Conservation (phyloP, 2,888 invertebrate species). For the Capitulum mitella region DNA sequence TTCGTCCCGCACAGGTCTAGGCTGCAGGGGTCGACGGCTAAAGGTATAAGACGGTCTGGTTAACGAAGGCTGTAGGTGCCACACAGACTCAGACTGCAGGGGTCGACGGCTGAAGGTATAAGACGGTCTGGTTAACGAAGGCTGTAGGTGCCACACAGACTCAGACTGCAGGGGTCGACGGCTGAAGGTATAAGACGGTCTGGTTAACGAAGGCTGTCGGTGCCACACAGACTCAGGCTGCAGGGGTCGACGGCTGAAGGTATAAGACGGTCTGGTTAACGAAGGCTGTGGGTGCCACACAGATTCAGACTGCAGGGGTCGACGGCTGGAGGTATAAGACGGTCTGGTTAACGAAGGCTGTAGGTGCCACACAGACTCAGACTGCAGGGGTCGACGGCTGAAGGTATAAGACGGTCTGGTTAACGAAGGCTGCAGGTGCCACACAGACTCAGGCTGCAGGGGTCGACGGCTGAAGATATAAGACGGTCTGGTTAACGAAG, state of each 20-base stretch:
- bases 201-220: background rate
- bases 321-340: too few species aligned
- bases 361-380: background rate
- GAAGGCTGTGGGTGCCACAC: background rate
- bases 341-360: too few species aligned
- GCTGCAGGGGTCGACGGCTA: conserved; percentile 60
- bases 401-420: too few species aligned
- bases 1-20: conserved; percentile 52
- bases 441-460: background rate
- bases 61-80: background rate
- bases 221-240: conserved; percentile 55
- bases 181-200: background rate
- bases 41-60: background rate
- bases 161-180: conserved; percentile 70
- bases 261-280: background rate
- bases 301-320: background rate
- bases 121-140: background rate
- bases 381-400: background rate
- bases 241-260: conserved; percentile 57
- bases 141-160: conserved; percentile 41
- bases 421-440: too few species aligned
- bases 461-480: too few species aligned
- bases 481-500: too few species aligned
- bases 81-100: conserved; percentile 63
- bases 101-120: conserved; percentile 48